These are phyloP conservation scores for Emys orbicularis DNA, from an alignment of 2,797 vertebrate genomes.

Conservation along the genomic window DNA sequence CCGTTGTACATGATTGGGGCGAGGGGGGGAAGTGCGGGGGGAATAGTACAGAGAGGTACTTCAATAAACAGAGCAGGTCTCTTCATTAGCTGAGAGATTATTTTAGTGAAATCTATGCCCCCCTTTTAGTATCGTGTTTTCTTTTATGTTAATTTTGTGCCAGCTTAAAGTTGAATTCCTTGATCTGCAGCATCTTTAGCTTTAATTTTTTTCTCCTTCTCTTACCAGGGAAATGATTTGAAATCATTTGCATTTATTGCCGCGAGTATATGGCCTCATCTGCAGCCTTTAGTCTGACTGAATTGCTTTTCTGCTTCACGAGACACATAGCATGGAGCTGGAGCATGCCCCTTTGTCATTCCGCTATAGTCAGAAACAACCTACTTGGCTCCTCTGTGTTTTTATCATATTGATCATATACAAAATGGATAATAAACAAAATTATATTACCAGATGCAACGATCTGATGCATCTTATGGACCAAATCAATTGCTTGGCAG, in stretches of 20 bases:
- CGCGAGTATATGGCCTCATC: conserved; percentile 75
- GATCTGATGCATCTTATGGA: conserved; percentile 73
- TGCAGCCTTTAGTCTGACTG: conserved; percentile 80
- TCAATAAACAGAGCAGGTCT: conserved; percentile 57
- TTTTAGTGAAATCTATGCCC: conserved; percentile 50
- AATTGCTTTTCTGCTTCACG: conserved; percentile 86
- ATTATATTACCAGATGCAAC: conserved; percentile 76
- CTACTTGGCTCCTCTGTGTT: conserved; percentile 47
- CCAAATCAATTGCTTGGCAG: conserved; percentile 75
- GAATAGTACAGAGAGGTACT: conserved; percentile 47
- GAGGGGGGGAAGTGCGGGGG: accelerated
- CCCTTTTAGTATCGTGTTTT: conserved; percentile 55
- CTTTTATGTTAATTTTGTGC: conserved; percentile 61
- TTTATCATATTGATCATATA: conserved; percentile 78
- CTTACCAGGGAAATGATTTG: conserved; percentile 73
- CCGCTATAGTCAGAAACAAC: conserved; percentile 1
- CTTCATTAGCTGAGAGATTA: conserved; percentile 64
- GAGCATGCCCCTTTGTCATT: conserved; percentile 20
- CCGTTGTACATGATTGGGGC: conserved; percentile 11
- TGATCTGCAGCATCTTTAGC: conserved; percentile 72
- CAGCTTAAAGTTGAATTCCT: conserved; percentile 69
- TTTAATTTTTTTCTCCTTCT: conserved; percentile 25
- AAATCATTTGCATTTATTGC: conserved; percentile 83
- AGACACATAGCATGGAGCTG: conserved; percentile 68
- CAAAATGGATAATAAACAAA: conserved; percentile 79